These are phyloP conservation scores for Danio jaintianensis DNA, from an alignment of 2,797 vertebrate genomes.

Conservation along the genomic window DNA sequence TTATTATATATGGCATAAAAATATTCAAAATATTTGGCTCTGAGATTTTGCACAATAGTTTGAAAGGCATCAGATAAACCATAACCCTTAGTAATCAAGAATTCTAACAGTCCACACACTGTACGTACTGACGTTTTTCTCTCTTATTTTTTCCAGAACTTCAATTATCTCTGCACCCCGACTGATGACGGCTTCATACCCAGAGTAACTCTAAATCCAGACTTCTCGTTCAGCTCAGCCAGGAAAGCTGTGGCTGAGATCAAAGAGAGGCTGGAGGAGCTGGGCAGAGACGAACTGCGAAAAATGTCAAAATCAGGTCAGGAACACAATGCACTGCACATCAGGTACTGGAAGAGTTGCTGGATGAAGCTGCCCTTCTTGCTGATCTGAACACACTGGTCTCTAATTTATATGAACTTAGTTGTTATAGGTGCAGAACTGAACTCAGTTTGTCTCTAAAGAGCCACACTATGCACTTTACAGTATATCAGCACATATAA, in stretches of 20 bases:
- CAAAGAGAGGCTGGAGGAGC: slow-evolving; percentile 81
- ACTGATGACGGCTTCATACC: slow-evolving; percentile 83
- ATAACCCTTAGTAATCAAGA: neutral
- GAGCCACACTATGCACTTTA: neutral
- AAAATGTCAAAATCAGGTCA: slow-evolving; percentile 83
- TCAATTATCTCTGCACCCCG: slow-evolving; percentile 85
- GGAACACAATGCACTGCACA: slow-evolving; percentile 4
- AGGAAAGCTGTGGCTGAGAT: slow-evolving; percentile 84
- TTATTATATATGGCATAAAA: neutral
- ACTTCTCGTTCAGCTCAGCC: slow-evolving; percentile 80
- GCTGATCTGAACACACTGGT: slow-evolving; percentile 8
- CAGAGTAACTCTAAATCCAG: slow-evolving; percentile 79
- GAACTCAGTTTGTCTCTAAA: slow-evolving; percentile 10
- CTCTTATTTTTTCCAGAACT: slow-evolving; percentile 72
- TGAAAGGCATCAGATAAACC: neutral
- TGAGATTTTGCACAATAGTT: neutral
- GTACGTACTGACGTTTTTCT: neutral
- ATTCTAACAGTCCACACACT: neutral
- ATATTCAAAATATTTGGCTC: neutral
- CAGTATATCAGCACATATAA: neutral
- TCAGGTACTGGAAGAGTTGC: neutral
- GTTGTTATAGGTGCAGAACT: neutral
- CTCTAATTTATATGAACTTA: neutral
- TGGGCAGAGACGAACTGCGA: slow-evolving; percentile 79
- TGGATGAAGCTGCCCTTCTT: neutral